Conservation (phyloP, 2,113 vertebrate genomes). For the Callocephalon fimbriatum region DNA sequence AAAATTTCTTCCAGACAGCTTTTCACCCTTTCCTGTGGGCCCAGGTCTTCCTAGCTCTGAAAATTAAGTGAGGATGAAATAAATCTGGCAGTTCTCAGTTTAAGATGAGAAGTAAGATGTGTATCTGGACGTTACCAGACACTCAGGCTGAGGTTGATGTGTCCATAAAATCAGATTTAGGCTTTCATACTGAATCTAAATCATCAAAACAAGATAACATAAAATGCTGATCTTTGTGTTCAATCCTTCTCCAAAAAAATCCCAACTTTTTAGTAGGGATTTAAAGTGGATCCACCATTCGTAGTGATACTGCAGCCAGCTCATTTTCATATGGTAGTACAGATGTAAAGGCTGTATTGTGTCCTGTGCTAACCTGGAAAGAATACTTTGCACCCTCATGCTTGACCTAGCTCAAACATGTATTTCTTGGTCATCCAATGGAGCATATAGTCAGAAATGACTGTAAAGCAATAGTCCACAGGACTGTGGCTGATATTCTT, state of each 20-base stretch:
- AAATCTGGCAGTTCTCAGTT: neutral
- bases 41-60: neutral
- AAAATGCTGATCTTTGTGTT: neutral
- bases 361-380: neutral
- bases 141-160: neutral
- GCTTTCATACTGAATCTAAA: neutral
- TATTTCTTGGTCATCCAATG: neutral
- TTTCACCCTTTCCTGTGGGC: neutral
- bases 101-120: neutral
- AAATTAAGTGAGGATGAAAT: neutral
- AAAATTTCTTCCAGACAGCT: neutral
- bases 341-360: neutral
- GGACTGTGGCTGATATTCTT: neutral
- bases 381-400: accelerated
- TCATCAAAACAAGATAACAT: neutral
- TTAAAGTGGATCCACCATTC: neutral
- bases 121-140: neutral
- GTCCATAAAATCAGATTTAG: neutral
- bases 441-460: neutral
- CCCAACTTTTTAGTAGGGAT: neutral
- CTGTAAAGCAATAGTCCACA: neutral
- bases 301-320: neutral
- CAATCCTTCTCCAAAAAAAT: neutral
- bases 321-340: accelerated
- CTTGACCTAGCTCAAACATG: neutral